These are phyloP conservation scores for Promerops cafer DNA, from an alignment of 2,113 vertebrate genomes.

Conservation along the genomic window DNA sequence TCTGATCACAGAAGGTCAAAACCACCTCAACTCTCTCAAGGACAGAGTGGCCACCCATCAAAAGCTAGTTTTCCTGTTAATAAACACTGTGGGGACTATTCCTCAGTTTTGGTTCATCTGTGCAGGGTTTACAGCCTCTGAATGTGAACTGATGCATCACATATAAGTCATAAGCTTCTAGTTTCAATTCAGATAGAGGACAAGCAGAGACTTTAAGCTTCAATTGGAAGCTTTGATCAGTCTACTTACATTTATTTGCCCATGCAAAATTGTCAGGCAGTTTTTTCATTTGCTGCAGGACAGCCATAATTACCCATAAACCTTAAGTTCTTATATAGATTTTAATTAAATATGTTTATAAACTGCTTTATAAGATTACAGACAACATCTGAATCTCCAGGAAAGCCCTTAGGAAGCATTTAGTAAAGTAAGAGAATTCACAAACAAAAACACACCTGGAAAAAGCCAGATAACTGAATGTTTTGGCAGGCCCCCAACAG, in stretches of 20 bases:
- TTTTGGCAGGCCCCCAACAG: background rate
- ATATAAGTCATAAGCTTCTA: background rate
- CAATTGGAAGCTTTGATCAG: background rate
- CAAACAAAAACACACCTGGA: slow-evolving; percentile 29
- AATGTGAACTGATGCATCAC: background rate
- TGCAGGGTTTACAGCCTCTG: background rate
- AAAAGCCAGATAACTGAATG: background rate
- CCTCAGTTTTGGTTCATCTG: background rate
- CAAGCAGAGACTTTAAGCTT: background rate
- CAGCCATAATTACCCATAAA: background rate
- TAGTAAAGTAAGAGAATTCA: background rate
- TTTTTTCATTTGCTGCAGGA: background rate
- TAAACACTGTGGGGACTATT: background rate
- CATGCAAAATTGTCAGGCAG: background rate
- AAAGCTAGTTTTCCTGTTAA: background rate
- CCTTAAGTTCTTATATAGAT: background rate
- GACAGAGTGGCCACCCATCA: background rate
- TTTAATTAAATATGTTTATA: slow-evolving; percentile 32
- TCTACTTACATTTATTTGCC: background rate
- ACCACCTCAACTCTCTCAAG: background rate
- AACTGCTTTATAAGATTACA: background rate
- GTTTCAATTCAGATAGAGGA: background rate
- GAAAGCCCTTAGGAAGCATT: slow-evolving; percentile 19
- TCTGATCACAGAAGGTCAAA: background rate
- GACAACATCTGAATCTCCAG: background rate